Evolutionary conservation across 2,888 invertebrate genomes (phyloP), one percentile per base, ranked within the genome.

Genomic region (Stratiomys singularior): DNA sequence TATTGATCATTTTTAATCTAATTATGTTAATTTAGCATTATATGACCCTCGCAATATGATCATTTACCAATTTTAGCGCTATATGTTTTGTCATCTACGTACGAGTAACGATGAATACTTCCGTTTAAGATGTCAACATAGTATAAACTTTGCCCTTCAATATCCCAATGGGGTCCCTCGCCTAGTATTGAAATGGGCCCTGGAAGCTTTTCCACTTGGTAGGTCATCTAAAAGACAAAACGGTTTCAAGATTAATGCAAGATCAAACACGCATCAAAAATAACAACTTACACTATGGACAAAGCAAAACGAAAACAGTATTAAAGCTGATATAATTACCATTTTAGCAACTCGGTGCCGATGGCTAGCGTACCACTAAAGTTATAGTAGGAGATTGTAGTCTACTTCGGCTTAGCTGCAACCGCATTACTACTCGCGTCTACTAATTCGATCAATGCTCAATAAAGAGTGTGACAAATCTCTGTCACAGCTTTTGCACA

Each of bases 161-260:
- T 86, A 84, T 91, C 91, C 93, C 93, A 93, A 84, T 93, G 93
- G 0, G 93, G 93, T 18, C 92, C 93, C 86, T 93, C 93, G 78
- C 93, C 93, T 71, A 93, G 87, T 82, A 88, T 82, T 56, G 84
- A 83, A 71, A 82, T 81, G 3, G 86, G 85, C 76, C 85, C 82
- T 56, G 86, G 84, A 28, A 87, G 80, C 76, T 85, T 82, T 82
- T 87, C 86, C 58, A 87, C 82, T 81, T 85, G 84, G 82, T 85
- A 85, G 44, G 11, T 67, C 44, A 46, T 47, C 69, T 44, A 47
- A n/a, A 7, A 60, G 23, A 18, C 21, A 23, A 11, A 15, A 52
- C 7, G 15, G 15, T 15, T 15, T 7, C 23, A 7, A 60, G 21
- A 60, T 23, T 60, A 13, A 13, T 60, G 21, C 7, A 56, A 56